phyloP scores from a whole-genome alignment of 2,888 invertebrate genomes.

The Tenthredo mesomela region DNA sequence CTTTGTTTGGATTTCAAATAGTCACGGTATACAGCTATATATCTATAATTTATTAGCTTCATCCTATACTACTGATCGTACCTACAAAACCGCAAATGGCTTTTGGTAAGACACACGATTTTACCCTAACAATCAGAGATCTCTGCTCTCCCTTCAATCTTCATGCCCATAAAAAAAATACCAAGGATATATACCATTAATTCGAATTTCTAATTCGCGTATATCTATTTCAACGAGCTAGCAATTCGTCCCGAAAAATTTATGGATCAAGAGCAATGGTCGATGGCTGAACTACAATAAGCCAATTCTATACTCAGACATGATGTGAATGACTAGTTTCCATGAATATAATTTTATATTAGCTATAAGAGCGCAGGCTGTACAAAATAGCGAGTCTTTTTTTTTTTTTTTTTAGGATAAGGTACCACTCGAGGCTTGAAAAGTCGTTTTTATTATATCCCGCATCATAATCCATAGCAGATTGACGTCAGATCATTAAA shows the following conservation, averaged over 20 bases:
- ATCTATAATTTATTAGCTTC: background rate
- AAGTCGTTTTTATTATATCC: constrained; percentile 28
- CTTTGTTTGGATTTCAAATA: constrained; percentile 40
- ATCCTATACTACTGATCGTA: background rate
- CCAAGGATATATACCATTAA: background rate
- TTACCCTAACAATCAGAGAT: background rate
- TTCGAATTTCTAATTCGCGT: background rate
- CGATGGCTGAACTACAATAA: background rate
- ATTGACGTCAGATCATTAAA: constrained; percentile 41
- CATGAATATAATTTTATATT: background rate
- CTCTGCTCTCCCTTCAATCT: background rate
- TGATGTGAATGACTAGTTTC: constrained; percentile 6
- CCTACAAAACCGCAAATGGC: background rate
- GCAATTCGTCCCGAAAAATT: background rate
- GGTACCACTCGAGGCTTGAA: background rate
- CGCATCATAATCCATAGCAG: background rate
- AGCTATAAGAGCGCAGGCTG: background rate
- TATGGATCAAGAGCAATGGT: background rate
- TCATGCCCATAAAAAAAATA: background rate
- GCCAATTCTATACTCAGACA: background rate
- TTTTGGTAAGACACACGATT: background rate
- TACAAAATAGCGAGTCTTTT: too few relatives aligned
- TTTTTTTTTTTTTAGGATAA: constrained; percentile 12
- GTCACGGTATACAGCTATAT: background rate
- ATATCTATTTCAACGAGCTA: background rate